phyloP scores from a whole-genome alignment of 1,140 invertebrate genomes.

The Diabrotica undecimpunctata region DNA sequence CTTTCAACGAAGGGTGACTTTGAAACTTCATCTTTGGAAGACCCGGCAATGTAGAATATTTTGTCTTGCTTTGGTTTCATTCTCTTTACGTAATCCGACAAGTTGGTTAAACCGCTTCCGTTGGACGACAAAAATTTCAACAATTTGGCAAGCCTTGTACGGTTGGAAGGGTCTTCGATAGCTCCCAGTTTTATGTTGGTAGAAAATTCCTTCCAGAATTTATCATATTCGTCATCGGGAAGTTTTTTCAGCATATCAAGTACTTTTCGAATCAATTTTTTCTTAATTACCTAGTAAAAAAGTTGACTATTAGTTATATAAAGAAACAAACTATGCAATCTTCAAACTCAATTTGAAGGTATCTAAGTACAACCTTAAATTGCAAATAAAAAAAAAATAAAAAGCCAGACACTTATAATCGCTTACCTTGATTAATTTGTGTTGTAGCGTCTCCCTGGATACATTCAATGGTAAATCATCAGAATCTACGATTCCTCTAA shows the following conservation, averaged over 20 bases:
- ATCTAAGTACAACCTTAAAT: no score
- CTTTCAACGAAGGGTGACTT: conserved; percentile 95
- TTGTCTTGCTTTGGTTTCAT: conserved; percentile 97
- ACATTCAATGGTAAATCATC: conserved; percentile 99
- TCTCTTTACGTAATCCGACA: conserved; percentile 87
- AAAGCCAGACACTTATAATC: no score
- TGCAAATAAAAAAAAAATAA: no score
- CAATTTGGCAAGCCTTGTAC: conserved; percentile 91
- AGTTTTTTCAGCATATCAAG: conserved; percentile 99
- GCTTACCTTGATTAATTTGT: conserved; percentile 93
- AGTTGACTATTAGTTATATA: no score
- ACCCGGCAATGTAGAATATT: conserved; percentile 96
- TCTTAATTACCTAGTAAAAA: conserved; percentile 73
- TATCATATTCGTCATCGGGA: conserved; percentile 82
- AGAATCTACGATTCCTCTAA: conserved; percentile 97
- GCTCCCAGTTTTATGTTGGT: conserved; percentile 85
- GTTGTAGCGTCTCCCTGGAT: conserved; percentile 95
- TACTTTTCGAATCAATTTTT: conserved; percentile 96
- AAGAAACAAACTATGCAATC: no score
- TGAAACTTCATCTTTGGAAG: conserved; percentile 81
- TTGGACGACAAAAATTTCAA: conserved; percentile 88
- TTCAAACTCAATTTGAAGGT: no score
- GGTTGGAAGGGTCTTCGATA: conserved; percentile 96
- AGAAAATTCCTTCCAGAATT: conserved; percentile 99
- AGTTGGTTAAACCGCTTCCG: conserved; percentile 65